Percentiles rank a stretch among this genome's conserved stretches.
These are phyloP conservation scores for Nycticebus coucang DNA, from an alignment of 2,113 vertebrate species.

Conservation along the genomic window DNA sequence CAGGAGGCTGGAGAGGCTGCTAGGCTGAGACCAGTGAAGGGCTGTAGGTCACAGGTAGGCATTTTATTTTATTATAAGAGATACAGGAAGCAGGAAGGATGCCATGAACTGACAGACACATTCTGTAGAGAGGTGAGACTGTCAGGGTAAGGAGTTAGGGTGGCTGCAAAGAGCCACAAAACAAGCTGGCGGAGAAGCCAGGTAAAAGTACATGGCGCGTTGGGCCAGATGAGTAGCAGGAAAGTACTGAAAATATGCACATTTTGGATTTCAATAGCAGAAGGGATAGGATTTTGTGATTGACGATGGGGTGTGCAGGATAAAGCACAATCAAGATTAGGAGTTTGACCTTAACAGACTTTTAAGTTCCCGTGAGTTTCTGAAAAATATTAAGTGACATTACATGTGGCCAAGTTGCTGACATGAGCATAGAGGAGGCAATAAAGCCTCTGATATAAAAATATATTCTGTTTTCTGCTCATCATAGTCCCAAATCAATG, in stretches of 20 bases:
- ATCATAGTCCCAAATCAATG: accelerated
- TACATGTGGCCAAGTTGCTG: neutral
- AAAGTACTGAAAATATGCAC: neutral
- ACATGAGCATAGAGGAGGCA: neutral
- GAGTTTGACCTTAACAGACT: neutral
- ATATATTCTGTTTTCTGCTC: too few relatives aligned
- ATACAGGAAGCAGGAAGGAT: neutral
- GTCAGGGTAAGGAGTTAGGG: too few relatives aligned
- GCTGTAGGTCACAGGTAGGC: accelerated
- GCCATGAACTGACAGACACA: neutral
- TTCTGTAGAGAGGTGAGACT: neutral
- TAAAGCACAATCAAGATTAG: too few relatives aligned
- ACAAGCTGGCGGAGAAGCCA: neutral
- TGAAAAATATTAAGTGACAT: neutral
- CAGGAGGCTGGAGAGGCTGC: too few relatives aligned
- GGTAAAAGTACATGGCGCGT: too few relatives aligned
- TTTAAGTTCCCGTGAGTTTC: neutral
- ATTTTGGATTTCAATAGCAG: neutral
- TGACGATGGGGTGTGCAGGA: neutral
- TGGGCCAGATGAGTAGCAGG: too few relatives aligned
- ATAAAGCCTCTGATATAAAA: neutral
- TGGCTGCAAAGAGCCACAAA: neutral
- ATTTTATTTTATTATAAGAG: neutral
- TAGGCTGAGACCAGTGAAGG: accelerated
- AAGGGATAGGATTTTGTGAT: neutral